phyloP scores from a whole-genome alignment of 2,888 invertebrate genomes.

The Morpho helenor region DNA sequence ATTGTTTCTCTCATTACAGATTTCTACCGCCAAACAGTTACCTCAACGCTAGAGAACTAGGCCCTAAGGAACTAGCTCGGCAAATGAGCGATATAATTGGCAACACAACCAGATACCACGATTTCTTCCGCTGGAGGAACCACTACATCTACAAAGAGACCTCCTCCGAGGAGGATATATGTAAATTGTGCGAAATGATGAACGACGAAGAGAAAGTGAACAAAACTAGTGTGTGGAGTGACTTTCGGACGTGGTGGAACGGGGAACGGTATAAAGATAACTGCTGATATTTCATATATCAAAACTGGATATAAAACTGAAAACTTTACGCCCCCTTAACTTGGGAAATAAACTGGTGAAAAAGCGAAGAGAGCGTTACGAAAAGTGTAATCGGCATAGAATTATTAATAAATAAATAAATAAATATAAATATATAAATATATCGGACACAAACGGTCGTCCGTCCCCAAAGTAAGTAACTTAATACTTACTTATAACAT shows the following conservation, averaged over 20 bases:
- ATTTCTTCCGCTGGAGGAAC: conserved; percentile 38
- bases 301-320: too few relatives aligned
- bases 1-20: conserved; percentile 36
- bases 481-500: too few relatives aligned
- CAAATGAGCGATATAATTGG: conserved; percentile 32
- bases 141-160: conserved; percentile 30
- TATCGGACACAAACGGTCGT: too few relatives aligned
- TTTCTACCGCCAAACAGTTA: conserved; percentile 36
- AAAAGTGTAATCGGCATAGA: too few relatives aligned
- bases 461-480: too few relatives aligned
- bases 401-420: too few relatives aligned
- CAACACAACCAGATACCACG: conserved; percentile 29
- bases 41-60: conserved; percentile 33
- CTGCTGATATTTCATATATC: conserved; percentile 6
- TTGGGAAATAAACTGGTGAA: too few relatives aligned
- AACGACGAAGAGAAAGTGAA: conserved; percentile 22
- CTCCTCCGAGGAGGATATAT: conserved; percentile 24
- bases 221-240: conserved; percentile 22
- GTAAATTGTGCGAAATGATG: conserved; percentile 30
- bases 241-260: conserved; percentile 29
- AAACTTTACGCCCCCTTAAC: too few relatives aligned
- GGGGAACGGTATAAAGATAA: conserved; percentile 20
- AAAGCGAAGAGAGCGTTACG: too few relatives aligned
- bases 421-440: too few relatives aligned
- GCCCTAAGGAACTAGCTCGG: conserved; percentile 29